Percentiles rank a stretch among this genome's conserved stretches.
Conservation (phyloP, 2,797 vertebrate genomes). For the Macropus fuliginosus region DNA sequence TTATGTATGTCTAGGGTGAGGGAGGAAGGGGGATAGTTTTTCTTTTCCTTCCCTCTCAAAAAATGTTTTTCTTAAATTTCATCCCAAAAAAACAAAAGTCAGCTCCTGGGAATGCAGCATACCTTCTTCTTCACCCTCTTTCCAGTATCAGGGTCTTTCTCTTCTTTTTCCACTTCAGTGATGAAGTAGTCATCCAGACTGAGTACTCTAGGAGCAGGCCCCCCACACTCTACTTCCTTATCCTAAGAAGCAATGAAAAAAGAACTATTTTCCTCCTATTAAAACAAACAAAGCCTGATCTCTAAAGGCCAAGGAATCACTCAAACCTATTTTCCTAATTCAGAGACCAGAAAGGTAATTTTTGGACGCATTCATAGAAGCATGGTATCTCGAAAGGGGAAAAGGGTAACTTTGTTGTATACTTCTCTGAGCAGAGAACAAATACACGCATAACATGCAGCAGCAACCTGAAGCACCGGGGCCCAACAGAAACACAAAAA, state of each 20-base stretch:
- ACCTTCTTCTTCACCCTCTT: constrained; percentile 97
- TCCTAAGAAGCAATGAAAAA: constrained; percentile 87
- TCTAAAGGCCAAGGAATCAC: background rate
- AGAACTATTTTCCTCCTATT: background rate
- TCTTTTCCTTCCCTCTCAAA: constrained; percentile 10
- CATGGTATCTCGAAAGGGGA: background rate
- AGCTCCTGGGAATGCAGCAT: constrained; percentile 22
- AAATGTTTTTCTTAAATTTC: constrained; percentile 22
- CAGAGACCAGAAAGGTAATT: background rate
- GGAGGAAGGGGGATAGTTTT: background rate
- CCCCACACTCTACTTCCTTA: constrained; percentile 98
- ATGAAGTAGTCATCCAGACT: constrained; percentile 99
- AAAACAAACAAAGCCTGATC: background rate
- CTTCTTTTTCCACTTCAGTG: constrained; percentile 96
- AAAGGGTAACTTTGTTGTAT: background rate
- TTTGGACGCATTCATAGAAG: background rate
- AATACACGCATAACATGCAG: background rate
- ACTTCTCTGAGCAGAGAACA: constrained; percentile 35
- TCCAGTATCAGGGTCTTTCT: constrained; percentile 96
- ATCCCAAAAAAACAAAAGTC: constrained; percentile 31
- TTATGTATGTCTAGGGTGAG: constrained; percentile 19
- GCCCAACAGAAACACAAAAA: background rate
- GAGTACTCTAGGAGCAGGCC: constrained; percentile 96
- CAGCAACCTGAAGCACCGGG: background rate
- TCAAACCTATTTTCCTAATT: background rate